A percentile compares a stretch with the other conserved stretches of the same genome.
These are phyloP conservation scores for Hepsetus odoe DNA, from an alignment of 2,113 vertebrate genomes.

Conservation along the genomic window DNA sequence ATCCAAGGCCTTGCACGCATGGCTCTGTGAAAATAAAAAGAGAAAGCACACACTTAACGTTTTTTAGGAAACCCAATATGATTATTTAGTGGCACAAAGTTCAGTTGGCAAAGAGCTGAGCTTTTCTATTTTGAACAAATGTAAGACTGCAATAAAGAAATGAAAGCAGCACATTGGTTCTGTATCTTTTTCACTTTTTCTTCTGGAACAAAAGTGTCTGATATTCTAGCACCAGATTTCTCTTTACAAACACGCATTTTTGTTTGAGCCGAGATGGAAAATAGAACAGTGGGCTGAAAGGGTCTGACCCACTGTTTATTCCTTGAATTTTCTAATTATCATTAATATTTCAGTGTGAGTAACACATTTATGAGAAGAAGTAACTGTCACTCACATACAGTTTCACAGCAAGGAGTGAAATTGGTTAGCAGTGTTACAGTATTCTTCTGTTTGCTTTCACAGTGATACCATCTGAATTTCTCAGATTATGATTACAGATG, in stretches of 20 bases:
- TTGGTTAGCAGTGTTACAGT: background rate
- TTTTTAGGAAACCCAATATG: too few species aligned
- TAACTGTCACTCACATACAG: slow-evolving; percentile 1
- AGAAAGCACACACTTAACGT: too few species aligned
- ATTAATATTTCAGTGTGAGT: background rate
- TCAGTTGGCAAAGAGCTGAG: too few species aligned
- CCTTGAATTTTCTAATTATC: background rate
- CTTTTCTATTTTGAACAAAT: too few species aligned
- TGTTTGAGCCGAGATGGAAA: background rate
- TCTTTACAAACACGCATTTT: background rate
- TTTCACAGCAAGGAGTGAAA: background rate
- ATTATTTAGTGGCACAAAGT: too few species aligned
- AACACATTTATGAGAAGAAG: background rate
- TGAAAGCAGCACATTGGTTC: too few species aligned
- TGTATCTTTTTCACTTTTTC: too few species aligned
- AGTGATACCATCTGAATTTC: background rate
- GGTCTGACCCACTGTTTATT: background rate
- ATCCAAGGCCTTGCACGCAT: too few species aligned
- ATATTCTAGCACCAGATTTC: background rate
- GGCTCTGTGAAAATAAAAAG: too few species aligned
- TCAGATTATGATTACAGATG: slow-evolving; percentile 8
- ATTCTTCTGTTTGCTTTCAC: background rate
- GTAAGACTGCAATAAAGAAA: too few species aligned
- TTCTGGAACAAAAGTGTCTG: too few species aligned
- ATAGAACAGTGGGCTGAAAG: background rate